Percentiles rank a stretch among this genome's conserved stretches.
phyloP scores from a whole-genome alignment of 2,888 invertebrate genomes.

The Allophyes oxyacanthae region DNA sequence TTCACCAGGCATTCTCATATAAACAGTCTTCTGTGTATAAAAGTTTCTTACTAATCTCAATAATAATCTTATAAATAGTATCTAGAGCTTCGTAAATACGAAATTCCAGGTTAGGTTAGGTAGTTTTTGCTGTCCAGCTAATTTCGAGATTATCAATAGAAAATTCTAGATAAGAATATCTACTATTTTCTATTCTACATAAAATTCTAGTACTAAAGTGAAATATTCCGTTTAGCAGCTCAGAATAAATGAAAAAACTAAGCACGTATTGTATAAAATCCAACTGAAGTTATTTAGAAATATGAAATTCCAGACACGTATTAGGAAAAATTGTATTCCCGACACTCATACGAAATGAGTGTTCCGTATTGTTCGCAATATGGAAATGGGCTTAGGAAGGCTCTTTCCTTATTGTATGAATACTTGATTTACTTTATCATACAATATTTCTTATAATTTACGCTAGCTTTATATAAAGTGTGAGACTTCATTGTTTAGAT shows the following conservation, averaged over 20 bases:
- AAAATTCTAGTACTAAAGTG: conserved; percentile 14
- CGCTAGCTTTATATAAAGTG: too few relatives aligned
- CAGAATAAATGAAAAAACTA: conserved; percentile 30
- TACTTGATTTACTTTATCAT: conserved; percentile 21
- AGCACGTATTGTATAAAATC: conserved; percentile 54
- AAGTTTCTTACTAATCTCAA: too few relatives aligned
- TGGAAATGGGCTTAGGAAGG: conserved; percentile 25
- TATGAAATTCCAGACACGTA: conserved; percentile 54
- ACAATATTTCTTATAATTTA: conserved; percentile 1
- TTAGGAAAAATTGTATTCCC: conserved; percentile 53
- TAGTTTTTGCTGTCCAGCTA: too few relatives aligned
- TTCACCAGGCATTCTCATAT: too few relatives aligned
- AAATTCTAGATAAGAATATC: too few relatives aligned
- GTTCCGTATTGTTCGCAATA: conserved; percentile 39
- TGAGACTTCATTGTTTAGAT: too few relatives aligned
- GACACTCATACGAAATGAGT: conserved; percentile 50
- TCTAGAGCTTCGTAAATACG: too few relatives aligned
- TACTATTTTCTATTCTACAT: neutral
- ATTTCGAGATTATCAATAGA: too few relatives aligned
- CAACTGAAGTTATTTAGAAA: conserved; percentile 34
- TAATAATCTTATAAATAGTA: too few relatives aligned
- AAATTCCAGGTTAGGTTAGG: too few relatives aligned
- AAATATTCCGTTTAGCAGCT: conserved; percentile 33
- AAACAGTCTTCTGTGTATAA: too few relatives aligned
- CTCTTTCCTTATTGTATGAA: conserved; percentile 22